A percentile compares a stretch with the other conserved stretches of the same genome.
Conservation (phyloP, 2,888 invertebrate species). For the Syrphus vitripennis region DNA sequence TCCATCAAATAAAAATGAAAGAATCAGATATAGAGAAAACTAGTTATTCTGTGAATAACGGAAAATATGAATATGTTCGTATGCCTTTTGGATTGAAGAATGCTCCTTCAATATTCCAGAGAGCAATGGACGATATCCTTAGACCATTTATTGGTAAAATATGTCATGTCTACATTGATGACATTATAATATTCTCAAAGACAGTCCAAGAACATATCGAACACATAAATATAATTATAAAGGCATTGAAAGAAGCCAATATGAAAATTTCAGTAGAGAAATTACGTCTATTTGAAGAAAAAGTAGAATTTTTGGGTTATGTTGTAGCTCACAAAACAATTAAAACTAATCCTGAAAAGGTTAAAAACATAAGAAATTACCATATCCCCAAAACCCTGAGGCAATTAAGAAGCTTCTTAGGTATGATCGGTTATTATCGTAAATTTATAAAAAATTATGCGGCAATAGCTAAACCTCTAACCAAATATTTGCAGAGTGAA, state of each 20-base stretch:
- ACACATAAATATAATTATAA: no score
- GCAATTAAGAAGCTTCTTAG: not conserved
- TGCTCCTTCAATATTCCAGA: not conserved
- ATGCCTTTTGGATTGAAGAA: not conserved
- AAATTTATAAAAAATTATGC: no score
- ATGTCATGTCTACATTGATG: no score
- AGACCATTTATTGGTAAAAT: no score
- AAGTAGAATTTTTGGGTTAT: not conserved
- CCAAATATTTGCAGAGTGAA: no score
- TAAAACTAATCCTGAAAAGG: not conserved
- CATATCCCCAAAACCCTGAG: not conserved
- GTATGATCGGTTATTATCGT: not conserved
- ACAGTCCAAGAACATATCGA: no score
- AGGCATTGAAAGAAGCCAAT: not conserved
- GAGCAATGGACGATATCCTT: not conserved
- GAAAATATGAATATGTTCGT: not conserved
- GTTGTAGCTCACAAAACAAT: not conserved
- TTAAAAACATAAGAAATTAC: not conserved
- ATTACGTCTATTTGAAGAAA: not conserved
- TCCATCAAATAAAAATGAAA: not conserved
- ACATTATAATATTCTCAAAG: no score
- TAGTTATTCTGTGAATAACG: not conserved
- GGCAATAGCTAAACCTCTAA: not conserved
- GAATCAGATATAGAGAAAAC: not conserved
- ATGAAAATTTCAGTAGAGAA: slow-evolving; percentile 11